Base-by-base conservation (phyloP, 2,888 invertebrate genomes). In the Esperia sulphurella region DNA sequence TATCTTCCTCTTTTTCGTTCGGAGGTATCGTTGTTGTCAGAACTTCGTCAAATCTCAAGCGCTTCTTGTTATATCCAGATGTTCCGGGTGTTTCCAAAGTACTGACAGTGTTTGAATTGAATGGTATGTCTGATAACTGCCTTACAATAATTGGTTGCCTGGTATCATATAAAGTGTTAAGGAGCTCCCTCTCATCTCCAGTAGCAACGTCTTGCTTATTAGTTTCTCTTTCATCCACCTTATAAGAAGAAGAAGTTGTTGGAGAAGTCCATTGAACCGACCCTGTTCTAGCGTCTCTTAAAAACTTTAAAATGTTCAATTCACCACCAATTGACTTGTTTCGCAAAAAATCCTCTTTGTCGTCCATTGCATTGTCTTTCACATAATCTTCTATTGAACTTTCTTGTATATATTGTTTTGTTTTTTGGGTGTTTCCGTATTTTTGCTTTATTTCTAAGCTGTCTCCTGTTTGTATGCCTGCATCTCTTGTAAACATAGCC, bases 381-480 rank as follows among this genome's bases (percentile, higher is more conserved):
- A 35, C 5, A 31, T n/a, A n/a, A n/a, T 33, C 41, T 21, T 21
- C 41, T 21, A 8, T 14, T 39, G 14, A 39, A 9, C 8, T 39
- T 39, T 39, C 39, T 39, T 14, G 9, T 14, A 8, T 5, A 14
- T 21, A 3, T 21, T 12, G 37, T 12, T 7, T 13, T 37, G 4
- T 37, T 37, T n/a, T 39, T 8, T 6, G 14, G n/a, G 14, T 14
- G 8, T 8, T 37, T 5, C 50, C 41, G n/a, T 43, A 45, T 39
- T 46, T 37, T 35, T 51, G 49, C 49, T 56, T 46, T 45, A 78
- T 65, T 59, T 80, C 77, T 48, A 84, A 65, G 57, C 82, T 83
- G 3, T 68, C 69, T 30, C 76, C 79, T 0, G 88, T 87, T 71
- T 88, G 88, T 1, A 81, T 71, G 4, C 61, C 69, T 39, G 51